Base-by-base conservation (phyloP, 1,140 invertebrate species). In the Meloidogyne hapla region DNA sequence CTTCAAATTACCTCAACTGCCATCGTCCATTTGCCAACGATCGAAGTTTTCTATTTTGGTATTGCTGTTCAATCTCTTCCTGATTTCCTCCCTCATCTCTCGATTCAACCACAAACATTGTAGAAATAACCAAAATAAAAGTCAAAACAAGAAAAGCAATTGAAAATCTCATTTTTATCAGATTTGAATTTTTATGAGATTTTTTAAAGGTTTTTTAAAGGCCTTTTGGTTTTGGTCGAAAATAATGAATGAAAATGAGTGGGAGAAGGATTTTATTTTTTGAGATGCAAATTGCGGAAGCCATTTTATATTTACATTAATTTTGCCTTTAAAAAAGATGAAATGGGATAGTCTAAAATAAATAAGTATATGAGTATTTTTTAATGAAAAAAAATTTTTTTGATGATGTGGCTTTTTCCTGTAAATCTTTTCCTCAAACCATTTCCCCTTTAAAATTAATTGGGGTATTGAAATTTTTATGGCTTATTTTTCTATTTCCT, bases 1-100 rank as follows among this genome's bases (percentile, higher is more conserved):
- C 33, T 33, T n/a, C 6, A n/a, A 56, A 56, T 42, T 1, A 56
- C 48, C 76, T 65, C 15, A 77, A 68, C 15, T 68, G 63, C 76
- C 76, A 77, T 18, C 76, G 72, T 1, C 76, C 76, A 42, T 72
- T 77, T 25, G 76, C 76, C 33, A 77, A 45, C 38, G 75, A 77
- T 6, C 75, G 42, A 26, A 38, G 48, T 56, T 18, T 56, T 56
- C 48, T 56, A 56, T 56, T 56, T 56, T 56, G 48, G n/a, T 56
- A 56, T 56, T n/a, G n/a, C n/a, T 56, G 48, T 56, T 56, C 48
- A 56, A 56, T n/a, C 5, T 56, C 18, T 56, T n/a, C 48, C 6
- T 56, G 48, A 56, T 56, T 56, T n/a, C n/a, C 18, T 56, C 48
- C 48, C n/a, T 56, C 48, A 6, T 56, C 48, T 56, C n/a, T 56